Evolutionary conservation across 2,888 invertebrate genomes (phyloP).

Genomic region (Nasonovia ribisnigri): DNA sequence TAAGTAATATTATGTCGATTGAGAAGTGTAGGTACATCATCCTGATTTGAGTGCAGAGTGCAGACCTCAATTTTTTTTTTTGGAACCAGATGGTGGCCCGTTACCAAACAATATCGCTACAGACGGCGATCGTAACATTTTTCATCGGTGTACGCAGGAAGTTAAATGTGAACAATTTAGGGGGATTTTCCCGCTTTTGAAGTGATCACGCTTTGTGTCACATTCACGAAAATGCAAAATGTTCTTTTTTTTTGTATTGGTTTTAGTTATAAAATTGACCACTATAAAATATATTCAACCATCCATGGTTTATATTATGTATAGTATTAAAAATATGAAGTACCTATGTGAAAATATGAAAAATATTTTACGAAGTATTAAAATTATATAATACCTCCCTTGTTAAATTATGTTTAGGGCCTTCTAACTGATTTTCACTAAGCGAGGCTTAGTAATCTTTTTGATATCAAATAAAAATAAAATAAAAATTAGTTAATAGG

Average conservation of each 20-base stretch:
- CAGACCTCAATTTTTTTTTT: neutral
- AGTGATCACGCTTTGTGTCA: neutral
- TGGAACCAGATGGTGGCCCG: neutral
- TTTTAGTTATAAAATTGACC: neutral
- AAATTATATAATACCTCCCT: neutral
- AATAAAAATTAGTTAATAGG: neutral
- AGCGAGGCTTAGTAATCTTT: too few relatives aligned
- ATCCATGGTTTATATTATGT: neutral
- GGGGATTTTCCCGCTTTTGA: neutral
- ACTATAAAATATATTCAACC: neutral
- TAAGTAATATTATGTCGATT: neutral
- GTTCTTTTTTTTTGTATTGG: neutral
- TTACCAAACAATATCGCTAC: neutral
- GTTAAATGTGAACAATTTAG: neutral
- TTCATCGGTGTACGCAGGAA: neutral
- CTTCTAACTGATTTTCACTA: too few relatives aligned
- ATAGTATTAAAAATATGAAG: neutral
- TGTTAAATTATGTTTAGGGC: neutral
- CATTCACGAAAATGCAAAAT: neutral
- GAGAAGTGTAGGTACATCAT: neutral
- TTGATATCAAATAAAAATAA: too few relatives aligned
- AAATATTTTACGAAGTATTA: neutral
- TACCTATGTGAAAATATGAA: too few relatives aligned
- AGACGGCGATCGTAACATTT: neutral
- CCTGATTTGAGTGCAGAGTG: neutral